These are phyloP conservation scores for Oligia fasciuncula DNA, from an alignment of 2,888 invertebrate genomes.

Conservation along the genomic window DNA sequence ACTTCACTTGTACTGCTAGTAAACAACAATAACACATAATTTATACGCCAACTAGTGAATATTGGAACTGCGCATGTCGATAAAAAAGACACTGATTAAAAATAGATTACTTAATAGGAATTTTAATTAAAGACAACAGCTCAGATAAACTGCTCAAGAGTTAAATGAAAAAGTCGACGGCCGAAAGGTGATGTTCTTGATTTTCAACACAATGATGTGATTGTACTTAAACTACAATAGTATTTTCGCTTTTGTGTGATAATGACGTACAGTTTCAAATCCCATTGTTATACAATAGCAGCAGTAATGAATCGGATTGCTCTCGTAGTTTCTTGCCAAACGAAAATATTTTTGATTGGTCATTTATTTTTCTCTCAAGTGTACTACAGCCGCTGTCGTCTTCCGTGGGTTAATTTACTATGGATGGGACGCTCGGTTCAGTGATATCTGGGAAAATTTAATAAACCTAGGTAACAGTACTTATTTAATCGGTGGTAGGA, in stretches of 20 bases:
- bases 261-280: conserved; percentile 26
- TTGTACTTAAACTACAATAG: conserved; percentile 47
- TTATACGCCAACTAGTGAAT: neutral
- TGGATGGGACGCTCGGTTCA: neutral
- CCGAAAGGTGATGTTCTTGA: neutral
- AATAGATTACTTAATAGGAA: neutral
- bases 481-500: neutral
- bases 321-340: neutral
- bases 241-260: conserved; percentile 28
- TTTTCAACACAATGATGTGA: conserved; percentile 39
- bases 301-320: conserved; percentile 9
- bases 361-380: conserved; percentile 9
- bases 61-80: conserved; percentile 1
- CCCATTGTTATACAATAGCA: conserved; percentile 26
- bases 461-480: neutral
- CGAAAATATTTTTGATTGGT: conserved; percentile 6
- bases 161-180: conserved; percentile 27
- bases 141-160: conserved; percentile 3
- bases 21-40: conserved; percentile 9
- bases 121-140: conserved; percentile 15
- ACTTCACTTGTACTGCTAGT: conserved; percentile 21
- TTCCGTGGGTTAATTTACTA: neutral
- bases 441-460: neutral
- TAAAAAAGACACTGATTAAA: conserved; percentile 7
- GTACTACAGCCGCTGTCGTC: neutral